These are phyloP conservation scores for Melipona quadrifasciata DNA, from an alignment of 1,140 invertebrate genomes.

Conservation along the genomic window DNA sequence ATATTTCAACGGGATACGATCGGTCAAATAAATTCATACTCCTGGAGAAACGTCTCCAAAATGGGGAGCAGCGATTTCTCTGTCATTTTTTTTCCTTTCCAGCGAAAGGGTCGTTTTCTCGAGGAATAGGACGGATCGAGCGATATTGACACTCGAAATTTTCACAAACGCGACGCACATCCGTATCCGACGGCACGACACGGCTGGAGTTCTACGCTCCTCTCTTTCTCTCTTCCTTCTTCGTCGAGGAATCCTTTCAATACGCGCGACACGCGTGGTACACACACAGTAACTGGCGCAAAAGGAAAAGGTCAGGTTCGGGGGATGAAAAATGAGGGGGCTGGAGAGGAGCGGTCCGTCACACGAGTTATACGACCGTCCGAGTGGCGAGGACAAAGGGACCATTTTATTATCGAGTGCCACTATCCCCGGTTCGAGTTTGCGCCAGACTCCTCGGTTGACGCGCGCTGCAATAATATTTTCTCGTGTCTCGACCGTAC, in stretches of 20 bases:
- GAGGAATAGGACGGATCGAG: slow-evolving; percentile 4
- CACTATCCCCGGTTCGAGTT: slow-evolving; percentile 32
- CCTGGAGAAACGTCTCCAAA: background rate
- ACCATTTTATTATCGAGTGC: slow-evolving; percentile 74
- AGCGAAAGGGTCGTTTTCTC: background rate
- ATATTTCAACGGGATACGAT: background rate
- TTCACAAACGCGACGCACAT: slow-evolving; percentile 13
- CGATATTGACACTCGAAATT: slow-evolving; percentile 36
- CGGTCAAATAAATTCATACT: slow-evolving; percentile 10
- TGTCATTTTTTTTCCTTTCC: slow-evolving; percentile 14
- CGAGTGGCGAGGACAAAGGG: slow-evolving; percentile 62
- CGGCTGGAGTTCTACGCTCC: slow-evolving; percentile 45
- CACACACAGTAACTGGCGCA: slow-evolving; percentile 15
- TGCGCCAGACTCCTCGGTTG: slow-evolving; percentile 30
- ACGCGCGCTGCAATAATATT: slow-evolving; percentile 69
- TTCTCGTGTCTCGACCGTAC: slow-evolving; percentile 63
- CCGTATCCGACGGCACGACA: slow-evolving; percentile 59
- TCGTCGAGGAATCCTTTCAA: slow-evolving; percentile 68
- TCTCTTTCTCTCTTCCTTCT: slow-evolving; percentile 46
- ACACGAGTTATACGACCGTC: slow-evolving; percentile 46
- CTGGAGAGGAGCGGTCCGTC: slow-evolving; percentile 49
- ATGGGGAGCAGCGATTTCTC: too few relatives aligned
- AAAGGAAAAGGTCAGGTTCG: background rate
- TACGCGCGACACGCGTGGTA: slow-evolving; percentile 52
- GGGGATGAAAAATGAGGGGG: slow-evolving; percentile 43